These are phyloP conservation scores for Cercopithecus diana DNA, from an alignment of 2,797 vertebrate species.

Conservation along the genomic window DNA sequence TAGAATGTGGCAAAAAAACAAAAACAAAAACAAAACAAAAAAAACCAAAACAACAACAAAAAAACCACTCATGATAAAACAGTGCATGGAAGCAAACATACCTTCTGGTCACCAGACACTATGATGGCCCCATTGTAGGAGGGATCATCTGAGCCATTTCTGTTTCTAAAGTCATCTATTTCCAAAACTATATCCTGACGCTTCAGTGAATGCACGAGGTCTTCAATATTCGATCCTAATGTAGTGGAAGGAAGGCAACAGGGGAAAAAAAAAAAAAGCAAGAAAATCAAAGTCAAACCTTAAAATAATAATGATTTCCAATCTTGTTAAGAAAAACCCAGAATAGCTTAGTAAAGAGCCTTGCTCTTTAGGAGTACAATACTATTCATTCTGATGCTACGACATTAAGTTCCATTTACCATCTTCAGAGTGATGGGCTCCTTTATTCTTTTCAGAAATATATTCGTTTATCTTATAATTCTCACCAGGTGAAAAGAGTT, in stretches of 20 bases:
- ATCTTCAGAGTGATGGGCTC: neutral
- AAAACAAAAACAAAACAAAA: too few relatives aligned
- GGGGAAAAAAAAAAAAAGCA: neutral
- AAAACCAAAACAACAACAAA: neutral
- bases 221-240: constrained; percentile 87
- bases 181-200: constrained; percentile 90
- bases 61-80: neutral
- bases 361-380: neutral
- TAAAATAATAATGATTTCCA: neutral
- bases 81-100: neutral
- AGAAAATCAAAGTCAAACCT: neutral
- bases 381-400: too few relatives aligned
- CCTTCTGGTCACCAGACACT: constrained; percentile 76
- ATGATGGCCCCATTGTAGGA: constrained; percentile 91
- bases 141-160: constrained; percentile 86
- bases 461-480: too few relatives aligned
- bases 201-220: constrained; percentile 87
- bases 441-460: neutral
- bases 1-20: neutral
- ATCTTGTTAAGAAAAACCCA: too few relatives aligned
- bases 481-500: neutral
- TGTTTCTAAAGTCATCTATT: constrained; percentile 78
- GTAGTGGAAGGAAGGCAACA: neutral
- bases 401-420: neutral
- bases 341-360: neutral